Base-by-base conservation (phyloP, 2,888 invertebrate species). In the Xestoiulus laeticollis region DNA sequence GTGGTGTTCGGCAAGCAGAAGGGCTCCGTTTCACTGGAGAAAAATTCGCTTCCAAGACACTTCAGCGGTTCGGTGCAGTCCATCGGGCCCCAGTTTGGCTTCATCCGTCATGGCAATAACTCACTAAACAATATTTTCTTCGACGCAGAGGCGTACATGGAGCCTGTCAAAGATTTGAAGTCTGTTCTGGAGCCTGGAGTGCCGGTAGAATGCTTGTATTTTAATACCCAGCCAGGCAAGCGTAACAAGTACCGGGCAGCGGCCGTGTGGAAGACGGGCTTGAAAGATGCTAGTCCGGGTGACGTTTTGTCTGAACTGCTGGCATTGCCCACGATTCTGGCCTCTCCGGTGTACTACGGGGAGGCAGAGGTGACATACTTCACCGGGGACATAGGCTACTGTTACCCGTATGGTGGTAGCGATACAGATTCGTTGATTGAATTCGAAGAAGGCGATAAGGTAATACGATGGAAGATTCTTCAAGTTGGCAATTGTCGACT, bases 231-330 rank as follows among this genome's bases (percentile, higher is more conserved):
- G 30, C n/a, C 19, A 5, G 32, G 32, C 32, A 32, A 87, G 33
- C 44, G 59, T 12, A n/a, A 30, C 30, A 87, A 87, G 33, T 87
- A 30, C 32, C 22, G 53, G 10, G 86, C 86, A n/a, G 33, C n/a
- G 8, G 53, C 32, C 30, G 59, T 87, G 16, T 87, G 86, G 86
- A 87, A 68, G 22, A 10, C 19, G 1, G 16, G 33, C 14, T 4
- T 26, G 12, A 12, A 10, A 14, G 86, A 53, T 32, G 32, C 16
- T 6, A 68, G 6, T 19, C n/a, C 2, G 6, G 68, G 32, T 30
- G 59, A 16, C 43, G 19, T 30, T 16, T 12, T 10, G n/a, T 26
- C 53, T 8, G 68, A 68, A 22, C 26, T 68, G 12, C 12, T 68
- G 22, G 3, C 68, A 19, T 33, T 68, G 30, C 33, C 59, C 59